Evolutionary conservation across 2,797 vertebrate species (phyloP), one percentile per base, ranked within the genome.

Genomic region (Rhinoraja longicauda): DNA sequence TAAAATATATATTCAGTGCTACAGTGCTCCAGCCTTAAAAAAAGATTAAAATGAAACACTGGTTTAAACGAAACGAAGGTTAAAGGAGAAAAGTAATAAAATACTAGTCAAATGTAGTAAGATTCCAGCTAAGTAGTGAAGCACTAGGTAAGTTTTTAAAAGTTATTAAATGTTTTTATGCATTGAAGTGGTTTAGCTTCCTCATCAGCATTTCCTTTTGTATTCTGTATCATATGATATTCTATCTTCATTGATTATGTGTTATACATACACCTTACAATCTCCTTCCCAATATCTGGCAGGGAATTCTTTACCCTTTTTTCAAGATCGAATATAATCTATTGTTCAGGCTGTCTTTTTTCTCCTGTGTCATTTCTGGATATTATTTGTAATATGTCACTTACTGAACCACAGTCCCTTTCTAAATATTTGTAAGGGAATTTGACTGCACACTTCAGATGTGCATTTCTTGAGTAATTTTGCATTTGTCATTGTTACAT

Each of bases 401-500:
- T 67, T 21, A 39, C 4, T 21, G 21, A 32, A 8, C 59, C 62
- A 17, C n/a, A 88, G 84, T 67, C 32, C 62, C 3, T 88, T 67
- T 67, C 84, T 67, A 32, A 88, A 67, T 67, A 62, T 88, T 32
- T 32, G 64, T 1, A 19, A 36, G n/a, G 7, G 62, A 88, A 29
- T 88, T 84, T 64, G 59, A 88, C 62, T 88, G n/a, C 19, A 32
- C 17, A 88, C 1, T 64, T 88, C 64, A 15, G n/a, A 64, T 67
- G 62, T 64, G 36, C n/a, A 67, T 88, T 88, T 36, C 0, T 8
- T 88, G 84, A 88, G 12, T 36, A 67, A 36, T 62, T 88, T 88
- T 67, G 32, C 64, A 88, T 88, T 88, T 88, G 59, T 67, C 84
- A 36, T 88, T 88, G 84, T 88, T 88, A 67, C 9, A 67, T 36